phyloP scores from a whole-genome alignment of 2,888 invertebrate genomes.

The Falcaria lacertinaria region DNA sequence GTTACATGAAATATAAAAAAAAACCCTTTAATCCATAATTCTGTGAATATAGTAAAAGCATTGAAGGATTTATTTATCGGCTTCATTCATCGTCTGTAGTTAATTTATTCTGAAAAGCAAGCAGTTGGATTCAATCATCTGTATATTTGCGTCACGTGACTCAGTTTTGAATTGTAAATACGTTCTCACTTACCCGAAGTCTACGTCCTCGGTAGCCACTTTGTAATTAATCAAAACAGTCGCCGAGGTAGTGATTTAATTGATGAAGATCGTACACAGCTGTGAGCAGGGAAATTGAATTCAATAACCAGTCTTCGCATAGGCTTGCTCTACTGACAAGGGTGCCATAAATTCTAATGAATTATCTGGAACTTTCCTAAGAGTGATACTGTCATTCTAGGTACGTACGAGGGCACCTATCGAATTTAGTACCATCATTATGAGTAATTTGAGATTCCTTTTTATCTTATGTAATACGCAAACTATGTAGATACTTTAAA shows the following conservation, averaged over 20 bases:
- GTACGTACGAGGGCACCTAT: too few species aligned
- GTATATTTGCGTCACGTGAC: not conserved
- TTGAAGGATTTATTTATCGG: too few species aligned
- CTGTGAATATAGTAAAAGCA: too few species aligned
- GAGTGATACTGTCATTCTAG: not conserved
- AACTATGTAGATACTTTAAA: too few species aligned
- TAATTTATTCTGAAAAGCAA: not conserved
- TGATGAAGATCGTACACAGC: constrained; percentile 42
- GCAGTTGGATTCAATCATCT: not conserved
- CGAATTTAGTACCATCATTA: too few species aligned
- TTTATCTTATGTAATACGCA: too few species aligned
- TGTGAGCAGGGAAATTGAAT: constrained; percentile 36
- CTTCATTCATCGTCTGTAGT: not conserved
- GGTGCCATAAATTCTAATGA: constrained; percentile 8
- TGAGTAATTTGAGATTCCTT: too few species aligned
- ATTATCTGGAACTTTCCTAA: constrained; percentile 2
- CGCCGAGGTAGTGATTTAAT: constrained; percentile 32
- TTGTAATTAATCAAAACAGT: constrained; percentile 47
- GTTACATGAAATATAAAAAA: too few species aligned
- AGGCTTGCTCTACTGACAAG: constrained; percentile 12
- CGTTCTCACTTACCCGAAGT: constrained; percentile 7
- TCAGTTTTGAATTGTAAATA: not conserved
- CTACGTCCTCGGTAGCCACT: constrained; percentile 12
- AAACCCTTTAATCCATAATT: too few species aligned
- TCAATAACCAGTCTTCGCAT: constrained; percentile 11